Evolutionary conservation across 2,113 vertebrate genomes (phyloP).

Genomic region (Pandion haliaetus): DNA sequence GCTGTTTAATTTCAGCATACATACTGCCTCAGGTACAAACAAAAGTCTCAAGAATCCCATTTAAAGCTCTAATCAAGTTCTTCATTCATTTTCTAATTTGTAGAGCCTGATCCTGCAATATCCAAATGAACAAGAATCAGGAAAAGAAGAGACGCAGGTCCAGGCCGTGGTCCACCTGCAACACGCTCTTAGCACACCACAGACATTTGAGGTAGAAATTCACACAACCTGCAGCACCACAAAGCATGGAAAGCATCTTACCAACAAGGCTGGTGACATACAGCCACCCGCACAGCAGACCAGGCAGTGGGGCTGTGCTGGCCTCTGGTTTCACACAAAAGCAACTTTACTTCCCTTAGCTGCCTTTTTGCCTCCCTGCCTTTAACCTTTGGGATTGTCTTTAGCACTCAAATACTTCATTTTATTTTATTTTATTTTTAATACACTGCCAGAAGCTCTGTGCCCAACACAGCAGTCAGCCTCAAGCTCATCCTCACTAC

Average conservation of each 20-base stretch:
- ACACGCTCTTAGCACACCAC: neutral
- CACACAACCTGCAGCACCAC: neutral
- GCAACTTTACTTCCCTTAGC: neutral
- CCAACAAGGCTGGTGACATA: neutral
- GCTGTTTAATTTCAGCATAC: constrained; percentile 55
- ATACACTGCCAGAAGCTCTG: neutral
- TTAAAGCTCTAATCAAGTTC: constrained; percentile 49
- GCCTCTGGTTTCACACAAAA: neutral
- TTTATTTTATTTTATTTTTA: neutral
- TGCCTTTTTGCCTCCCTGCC: neutral
- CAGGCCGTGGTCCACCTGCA: neutral
- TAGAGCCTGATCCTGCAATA: neutral
- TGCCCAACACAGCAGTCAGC: neutral
- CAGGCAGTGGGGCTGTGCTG: neutral
- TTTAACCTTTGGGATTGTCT: neutral
- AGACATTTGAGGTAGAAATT: neutral
- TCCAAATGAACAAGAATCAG: neutral
- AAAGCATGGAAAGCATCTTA: neutral
- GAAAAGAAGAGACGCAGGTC: neutral
- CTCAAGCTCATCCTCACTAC: neutral
- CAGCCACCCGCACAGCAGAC: neutral
- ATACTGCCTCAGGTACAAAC: constrained; percentile 60
- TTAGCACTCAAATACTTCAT: neutral
- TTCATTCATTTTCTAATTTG: constrained; percentile 49
- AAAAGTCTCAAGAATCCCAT: constrained; percentile 53